Conservation (phyloP, 2,888 invertebrate species). For the Pyralis farinalis region DNA sequence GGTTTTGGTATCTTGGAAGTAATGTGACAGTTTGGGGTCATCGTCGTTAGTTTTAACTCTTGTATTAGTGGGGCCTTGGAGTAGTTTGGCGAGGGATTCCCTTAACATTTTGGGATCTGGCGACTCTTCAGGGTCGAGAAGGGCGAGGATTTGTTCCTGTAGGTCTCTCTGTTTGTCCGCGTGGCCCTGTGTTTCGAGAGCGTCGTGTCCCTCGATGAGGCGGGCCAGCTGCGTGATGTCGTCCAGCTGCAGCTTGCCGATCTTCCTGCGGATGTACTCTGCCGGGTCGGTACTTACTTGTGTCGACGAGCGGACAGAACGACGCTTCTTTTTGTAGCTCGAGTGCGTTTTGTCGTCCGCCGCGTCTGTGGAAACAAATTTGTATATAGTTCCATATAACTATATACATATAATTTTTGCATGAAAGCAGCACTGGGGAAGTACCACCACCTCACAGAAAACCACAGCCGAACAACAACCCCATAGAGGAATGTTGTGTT, state of each 20-base stretch:
- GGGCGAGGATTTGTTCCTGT: conserved; percentile 61
- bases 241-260: conserved; percentile 62
- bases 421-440: too few relatives aligned
- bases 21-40: conserved; percentile 36
- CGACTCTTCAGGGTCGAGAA: conserved; percentile 58
- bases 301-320: conserved; percentile 47
- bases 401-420: too few relatives aligned
- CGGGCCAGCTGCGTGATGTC: conserved; percentile 62
- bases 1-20: conserved; percentile 39
- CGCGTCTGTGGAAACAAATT: conserved; percentile 47
- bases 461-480: too few relatives aligned
- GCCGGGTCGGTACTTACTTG: conserved; percentile 72
- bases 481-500: too few relatives aligned
- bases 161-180: conserved; percentile 49
- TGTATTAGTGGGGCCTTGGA: conserved; percentile 47
- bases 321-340: conserved; percentile 63
- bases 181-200: conserved; percentile 27
- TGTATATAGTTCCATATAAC: too few relatives aligned
- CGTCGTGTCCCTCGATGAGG: conserved; percentile 63
- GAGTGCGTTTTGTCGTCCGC: conserved; percentile 63
- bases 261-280: conserved; percentile 60
- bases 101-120: conserved; percentile 51
- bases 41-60: conserved; percentile 34
- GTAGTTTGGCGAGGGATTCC: conserved; percentile 48
- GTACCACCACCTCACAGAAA: too few relatives aligned